A percentile compares a stretch with the other conserved stretches of the same genome.
phyloP scores from a whole-genome alignment of 2,797 vertebrate genomes.

The Takifugu rubripes region DNA sequence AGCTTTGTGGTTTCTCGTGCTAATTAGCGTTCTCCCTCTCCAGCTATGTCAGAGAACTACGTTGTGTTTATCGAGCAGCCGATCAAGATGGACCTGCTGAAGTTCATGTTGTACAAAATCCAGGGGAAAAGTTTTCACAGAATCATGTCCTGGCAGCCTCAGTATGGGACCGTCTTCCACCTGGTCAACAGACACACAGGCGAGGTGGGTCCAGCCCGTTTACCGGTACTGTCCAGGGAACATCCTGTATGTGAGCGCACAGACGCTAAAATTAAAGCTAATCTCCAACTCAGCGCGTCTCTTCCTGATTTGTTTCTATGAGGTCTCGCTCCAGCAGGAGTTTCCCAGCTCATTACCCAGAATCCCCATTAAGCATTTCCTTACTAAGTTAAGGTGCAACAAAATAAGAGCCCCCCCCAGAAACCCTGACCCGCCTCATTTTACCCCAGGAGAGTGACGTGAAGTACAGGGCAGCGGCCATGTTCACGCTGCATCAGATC shows the following conservation, averaged over 20 bases:
- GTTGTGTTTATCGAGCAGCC: conserved; percentile 91
- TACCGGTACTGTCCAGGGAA: not conserved
- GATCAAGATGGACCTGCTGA: conserved; percentile 83
- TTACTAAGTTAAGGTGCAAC: conserved; percentile 23
- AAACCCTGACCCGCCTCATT: not conserved
- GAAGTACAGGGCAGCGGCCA: conserved; percentile 73
- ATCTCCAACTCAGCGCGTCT: conserved; percentile 48
- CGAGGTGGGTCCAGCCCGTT: conserved; percentile 64
- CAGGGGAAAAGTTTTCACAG: conserved; percentile 77
- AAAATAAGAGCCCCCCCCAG: too few species aligned
- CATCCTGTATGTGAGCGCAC: too few species aligned
- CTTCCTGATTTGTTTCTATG: conserved; percentile 59
- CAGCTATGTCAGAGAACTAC: conserved; percentile 93
- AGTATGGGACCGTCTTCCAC: conserved; percentile 80
- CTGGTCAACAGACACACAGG: conserved; percentile 86
- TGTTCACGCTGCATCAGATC: conserved; percentile 88
- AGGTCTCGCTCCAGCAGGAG: conserved; percentile 53
- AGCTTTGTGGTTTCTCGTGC: too few species aligned
- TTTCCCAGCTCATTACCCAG: conserved; percentile 64
- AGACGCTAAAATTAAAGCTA: conserved; percentile 31
- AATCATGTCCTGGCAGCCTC: conserved; percentile 85
- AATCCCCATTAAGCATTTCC: conserved; percentile 48
- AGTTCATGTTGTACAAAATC: conserved; percentile 78
- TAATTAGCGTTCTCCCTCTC: not conserved
- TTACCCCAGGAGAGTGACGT: conserved; percentile 73